These are phyloP conservation scores for Andricus curvator DNA, from an alignment of 2,888 invertebrate species.

Conservation along the genomic window DNA sequence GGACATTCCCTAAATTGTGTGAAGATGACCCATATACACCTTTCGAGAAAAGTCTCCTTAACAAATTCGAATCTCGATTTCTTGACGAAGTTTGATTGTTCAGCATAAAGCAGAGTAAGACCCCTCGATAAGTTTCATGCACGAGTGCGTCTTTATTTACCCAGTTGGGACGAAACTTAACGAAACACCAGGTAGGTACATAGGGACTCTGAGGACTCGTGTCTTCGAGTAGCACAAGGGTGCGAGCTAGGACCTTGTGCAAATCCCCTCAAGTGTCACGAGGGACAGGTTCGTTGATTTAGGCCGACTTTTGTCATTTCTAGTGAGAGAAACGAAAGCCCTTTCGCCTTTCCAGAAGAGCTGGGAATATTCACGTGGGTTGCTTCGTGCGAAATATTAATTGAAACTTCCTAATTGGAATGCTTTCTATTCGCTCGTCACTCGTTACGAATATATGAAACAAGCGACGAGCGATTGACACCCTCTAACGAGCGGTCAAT, in stretches of 20 bases:
- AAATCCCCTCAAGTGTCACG: slow-evolving; percentile 52
- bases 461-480: slow-evolving; percentile 17
- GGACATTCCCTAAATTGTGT: no score
- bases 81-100: background rate
- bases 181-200: slow-evolving; percentile 43
- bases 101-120: slow-evolving; percentile 9
- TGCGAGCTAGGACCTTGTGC: slow-evolving; percentile 50
- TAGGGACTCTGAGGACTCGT: slow-evolving; percentile 7
- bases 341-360: slow-evolving; percentile 19
- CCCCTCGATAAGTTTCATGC: slow-evolving; percentile 32
- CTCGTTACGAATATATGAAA: slow-evolving; percentile 4
- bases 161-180: slow-evolving; percentile 33
- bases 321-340: slow-evolving; percentile 35
- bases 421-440: slow-evolving; percentile 45
- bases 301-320: slow-evolving; percentile 59
- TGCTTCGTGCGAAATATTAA: slow-evolving; percentile 58
- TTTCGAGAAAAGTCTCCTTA: background rate
- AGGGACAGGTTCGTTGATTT: slow-evolving; percentile 54
- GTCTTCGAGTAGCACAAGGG: slow-evolving; percentile 49
- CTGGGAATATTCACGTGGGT: slow-evolving; percentile 34
- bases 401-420: slow-evolving; percentile 61
- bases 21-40: background rate
- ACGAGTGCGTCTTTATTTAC: slow-evolving; percentile 45
- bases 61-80: slow-evolving; percentile 2
- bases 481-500: slow-evolving; percentile 34